Conservation (phyloP, 92 coral and sea anemone species). For the Galaxea fascicularis region DNA sequence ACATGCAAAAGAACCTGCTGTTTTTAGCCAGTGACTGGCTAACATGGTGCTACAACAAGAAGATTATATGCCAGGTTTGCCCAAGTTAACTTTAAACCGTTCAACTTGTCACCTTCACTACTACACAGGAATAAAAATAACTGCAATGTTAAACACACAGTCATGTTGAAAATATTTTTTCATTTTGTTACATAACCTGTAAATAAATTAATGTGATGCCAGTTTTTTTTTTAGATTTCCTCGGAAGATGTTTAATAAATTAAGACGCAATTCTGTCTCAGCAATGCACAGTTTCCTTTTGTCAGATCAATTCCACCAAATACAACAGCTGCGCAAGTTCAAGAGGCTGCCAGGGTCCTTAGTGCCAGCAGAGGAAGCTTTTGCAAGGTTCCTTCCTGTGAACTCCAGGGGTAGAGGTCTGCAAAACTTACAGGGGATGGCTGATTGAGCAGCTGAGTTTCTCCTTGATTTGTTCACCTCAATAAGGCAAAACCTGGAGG, state of each 20-base stretch:
- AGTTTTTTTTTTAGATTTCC: no score
- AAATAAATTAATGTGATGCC: no score
- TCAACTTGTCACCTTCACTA: not conserved
- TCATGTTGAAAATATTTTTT: no score
- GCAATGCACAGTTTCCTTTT: not conserved
- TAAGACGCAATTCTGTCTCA: no score
- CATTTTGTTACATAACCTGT: no score
- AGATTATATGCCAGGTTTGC: not conserved
- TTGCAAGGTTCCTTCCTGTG: not conserved
- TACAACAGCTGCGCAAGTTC: slow-evolving; percentile 7
- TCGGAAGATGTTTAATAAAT: not conserved
- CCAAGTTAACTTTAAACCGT: not conserved
- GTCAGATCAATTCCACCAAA: slow-evolving; percentile 11
- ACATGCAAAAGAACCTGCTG: slow-evolving; percentile 19
- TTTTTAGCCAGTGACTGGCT: slow-evolving; percentile 9
- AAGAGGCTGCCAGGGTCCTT: slow-evolving; percentile 3
- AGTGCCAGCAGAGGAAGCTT: not conserved
- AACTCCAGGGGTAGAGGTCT: not conserved
- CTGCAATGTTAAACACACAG: no score
- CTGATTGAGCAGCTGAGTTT: slow-evolving; percentile 47
- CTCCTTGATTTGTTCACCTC: slow-evolving; percentile 9
- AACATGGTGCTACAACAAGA: slow-evolving; percentile 16
- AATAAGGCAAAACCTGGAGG: slow-evolving; percentile 1
- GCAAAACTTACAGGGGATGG: slow-evolving; percentile 6
- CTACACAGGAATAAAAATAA: not conserved